Percentiles rank a stretch among this genome's conserved stretches.
These are phyloP conservation scores for Limosa lapponica DNA, from an alignment of 2,797 vertebrate genomes.

Conservation along the genomic window DNA sequence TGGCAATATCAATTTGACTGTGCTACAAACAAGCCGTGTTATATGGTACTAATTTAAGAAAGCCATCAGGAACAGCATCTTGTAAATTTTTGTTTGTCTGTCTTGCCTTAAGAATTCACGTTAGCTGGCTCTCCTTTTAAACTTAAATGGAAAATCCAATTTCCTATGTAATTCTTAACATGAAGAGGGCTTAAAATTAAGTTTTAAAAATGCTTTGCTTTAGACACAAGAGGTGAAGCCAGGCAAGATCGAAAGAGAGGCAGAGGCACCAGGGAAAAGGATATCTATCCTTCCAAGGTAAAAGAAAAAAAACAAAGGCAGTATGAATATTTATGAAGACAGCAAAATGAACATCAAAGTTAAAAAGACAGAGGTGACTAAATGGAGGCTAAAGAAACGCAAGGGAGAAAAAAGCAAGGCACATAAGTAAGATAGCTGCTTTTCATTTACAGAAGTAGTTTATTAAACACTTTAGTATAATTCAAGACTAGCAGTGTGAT, in stretches of 20 bases:
- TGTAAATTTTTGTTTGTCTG: background rate
- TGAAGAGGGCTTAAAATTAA: background rate
- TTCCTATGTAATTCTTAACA: background rate
- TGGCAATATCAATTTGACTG: background rate
- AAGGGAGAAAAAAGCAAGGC: background rate
- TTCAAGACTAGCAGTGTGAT: background rate
- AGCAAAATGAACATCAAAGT: background rate
- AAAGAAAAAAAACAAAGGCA: background rate
- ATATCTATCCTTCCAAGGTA: background rate
- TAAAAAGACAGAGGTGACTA: background rate
- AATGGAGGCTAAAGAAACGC: background rate
- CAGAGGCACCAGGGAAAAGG: background rate
- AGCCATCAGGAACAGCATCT: background rate
- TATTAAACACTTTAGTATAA: background rate
- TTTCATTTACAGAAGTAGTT: background rate
- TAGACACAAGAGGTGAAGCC: background rate
- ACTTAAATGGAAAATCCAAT: background rate
- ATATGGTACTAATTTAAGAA: background rate
- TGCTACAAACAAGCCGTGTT: background rate
- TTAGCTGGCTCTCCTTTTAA: background rate
- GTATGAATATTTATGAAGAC: background rate
- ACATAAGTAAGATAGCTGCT: background rate
- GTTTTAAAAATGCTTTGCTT: background rate
- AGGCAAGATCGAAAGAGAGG: background rate
- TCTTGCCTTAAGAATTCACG: background rate